These are phyloP conservation scores for Pseudomyrmex cubaensis DNA, from an alignment of 1,140 invertebrate genomes.

Conservation along the genomic window DNA sequence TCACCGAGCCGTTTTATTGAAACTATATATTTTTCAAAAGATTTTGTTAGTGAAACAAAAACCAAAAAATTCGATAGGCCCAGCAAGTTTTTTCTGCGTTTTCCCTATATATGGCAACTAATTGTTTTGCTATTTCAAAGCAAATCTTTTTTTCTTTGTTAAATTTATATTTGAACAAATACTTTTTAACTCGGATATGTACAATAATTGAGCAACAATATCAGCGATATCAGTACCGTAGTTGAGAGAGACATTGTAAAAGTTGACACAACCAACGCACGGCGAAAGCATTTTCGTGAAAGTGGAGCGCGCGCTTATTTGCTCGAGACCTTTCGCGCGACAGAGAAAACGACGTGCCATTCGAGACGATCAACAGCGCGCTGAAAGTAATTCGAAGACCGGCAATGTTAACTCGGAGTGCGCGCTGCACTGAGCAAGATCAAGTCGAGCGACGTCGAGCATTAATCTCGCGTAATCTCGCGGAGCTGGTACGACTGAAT, in stretches of 20 bases:
- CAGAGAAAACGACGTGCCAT: neutral
- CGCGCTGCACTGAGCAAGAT: slow-evolving; percentile 15
- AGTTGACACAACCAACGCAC: slow-evolving; percentile 30
- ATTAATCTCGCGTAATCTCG: slow-evolving; percentile 59
- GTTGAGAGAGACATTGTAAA: slow-evolving; percentile 19
- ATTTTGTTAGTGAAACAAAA: too few relatives aligned
- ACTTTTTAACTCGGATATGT: neutral
- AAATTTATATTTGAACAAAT: slow-evolving; percentile 21
- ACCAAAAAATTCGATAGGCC: too few relatives aligned
- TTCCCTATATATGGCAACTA: neutral
- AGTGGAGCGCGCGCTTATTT: slow-evolving; percentile 13
- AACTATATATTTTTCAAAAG: too few relatives aligned
- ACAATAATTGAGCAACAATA: neutral
- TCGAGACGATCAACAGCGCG: slow-evolving; percentile 6
- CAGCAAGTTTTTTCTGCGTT: neutral
- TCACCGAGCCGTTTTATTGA: too few relatives aligned
- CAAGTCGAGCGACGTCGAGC: slow-evolving; percentile 24
- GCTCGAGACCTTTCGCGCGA: neutral
- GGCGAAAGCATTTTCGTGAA: slow-evolving; percentile 2
- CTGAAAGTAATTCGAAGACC: slow-evolving; percentile 30
- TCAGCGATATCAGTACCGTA: slow-evolving; percentile 11
- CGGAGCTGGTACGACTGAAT: slow-evolving; percentile 14
- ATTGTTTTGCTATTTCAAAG: too few relatives aligned
- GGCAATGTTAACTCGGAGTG: slow-evolving; percentile 32
- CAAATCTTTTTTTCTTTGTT: neutral